Percentiles rank a stretch among this genome's conserved stretches.
These are phyloP conservation scores for Lasioglossum malachurum DNA, from an alignment of 2,888 invertebrate species.

Conservation along the genomic window DNA sequence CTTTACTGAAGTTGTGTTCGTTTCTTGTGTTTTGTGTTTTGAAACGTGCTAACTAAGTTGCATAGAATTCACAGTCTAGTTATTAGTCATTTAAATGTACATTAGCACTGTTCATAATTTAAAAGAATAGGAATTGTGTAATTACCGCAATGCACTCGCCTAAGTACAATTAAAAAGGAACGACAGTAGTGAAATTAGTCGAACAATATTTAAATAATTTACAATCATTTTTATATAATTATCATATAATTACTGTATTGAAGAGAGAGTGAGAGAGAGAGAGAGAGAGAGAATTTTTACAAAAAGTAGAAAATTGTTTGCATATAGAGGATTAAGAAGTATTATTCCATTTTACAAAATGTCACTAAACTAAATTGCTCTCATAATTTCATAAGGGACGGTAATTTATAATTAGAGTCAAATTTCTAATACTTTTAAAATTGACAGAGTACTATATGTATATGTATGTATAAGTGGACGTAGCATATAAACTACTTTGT, in stretches of 20 bases:
- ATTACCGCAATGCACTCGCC: neutral
- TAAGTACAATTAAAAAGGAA: neutral
- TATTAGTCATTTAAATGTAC: constrained; percentile 6
- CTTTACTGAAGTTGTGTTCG: neutral
- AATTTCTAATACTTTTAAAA: neutral
- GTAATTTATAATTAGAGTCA: neutral
- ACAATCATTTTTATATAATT: neutral
- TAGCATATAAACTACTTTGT: neutral
- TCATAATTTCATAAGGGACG: neutral
- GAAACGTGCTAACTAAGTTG: neutral
- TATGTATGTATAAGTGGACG: neutral
- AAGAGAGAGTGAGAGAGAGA: too few relatives aligned
- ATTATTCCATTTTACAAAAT: neutral
- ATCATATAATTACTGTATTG: neutral
- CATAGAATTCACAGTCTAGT: constrained; percentile 6
- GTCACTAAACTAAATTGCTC: neutral
- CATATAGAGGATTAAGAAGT: neutral
- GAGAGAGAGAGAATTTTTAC: too few relatives aligned
- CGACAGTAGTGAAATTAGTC: neutral
- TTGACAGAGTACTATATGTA: neutral
- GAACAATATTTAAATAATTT: neutral
- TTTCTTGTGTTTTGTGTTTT: neutral
- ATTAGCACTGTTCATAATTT: constrained; percentile 1
- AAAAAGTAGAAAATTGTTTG: neutral
- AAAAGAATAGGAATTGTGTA: neutral